These are phyloP conservation scores for Bacillus rossius DNA, from an alignment of 1,140 invertebrate genomes.

Conservation along the genomic window DNA sequence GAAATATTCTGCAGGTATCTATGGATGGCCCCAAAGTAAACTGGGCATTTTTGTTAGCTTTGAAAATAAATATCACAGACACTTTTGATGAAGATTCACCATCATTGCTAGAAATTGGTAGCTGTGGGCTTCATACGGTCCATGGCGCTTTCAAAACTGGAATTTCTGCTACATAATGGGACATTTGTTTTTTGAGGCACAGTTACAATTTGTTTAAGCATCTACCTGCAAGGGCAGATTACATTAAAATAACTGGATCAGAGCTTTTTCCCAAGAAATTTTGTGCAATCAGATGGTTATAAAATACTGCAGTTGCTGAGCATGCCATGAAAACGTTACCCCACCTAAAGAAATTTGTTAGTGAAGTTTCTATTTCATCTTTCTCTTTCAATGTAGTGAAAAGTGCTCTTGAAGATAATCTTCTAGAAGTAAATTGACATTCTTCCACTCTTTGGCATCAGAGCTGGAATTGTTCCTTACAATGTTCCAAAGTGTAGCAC, in stretches of 20 bases:
- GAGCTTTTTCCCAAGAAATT: slow-evolving; percentile 9
- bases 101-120: slow-evolving; percentile 18
- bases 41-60: not conserved
- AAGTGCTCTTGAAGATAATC: slow-evolving; percentile 17
- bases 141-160: slow-evolving; percentile 22
- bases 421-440: slow-evolving; percentile 25
- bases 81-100: not conserved
- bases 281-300: slow-evolving; percentile 13
- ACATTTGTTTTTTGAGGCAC: slow-evolving; percentile 5
- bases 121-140: slow-evolving; percentile 21
- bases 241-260: slow-evolving; percentile 7
- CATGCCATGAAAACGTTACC: slow-evolving; percentile 10
- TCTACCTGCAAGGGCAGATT: slow-evolving; percentile 10
- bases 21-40: slow-evolving; percentile 23
- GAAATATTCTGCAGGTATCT: slow-evolving; percentile 10
- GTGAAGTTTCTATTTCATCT: not conserved
- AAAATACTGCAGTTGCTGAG: slow-evolving; percentile 15
- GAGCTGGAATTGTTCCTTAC: slow-evolving; percentile 24
- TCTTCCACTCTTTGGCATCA: slow-evolving; percentile 19
- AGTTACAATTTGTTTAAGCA: slow-evolving; percentile 14
- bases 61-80: no score
- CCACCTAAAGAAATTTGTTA: slow-evolving; percentile 9
- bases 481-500: slow-evolving; percentile 19
- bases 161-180: not conserved
- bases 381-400: no score